phyloP scores from a whole-genome alignment of 1,140 invertebrate genomes.

The Dysdera silvatica region DNA sequence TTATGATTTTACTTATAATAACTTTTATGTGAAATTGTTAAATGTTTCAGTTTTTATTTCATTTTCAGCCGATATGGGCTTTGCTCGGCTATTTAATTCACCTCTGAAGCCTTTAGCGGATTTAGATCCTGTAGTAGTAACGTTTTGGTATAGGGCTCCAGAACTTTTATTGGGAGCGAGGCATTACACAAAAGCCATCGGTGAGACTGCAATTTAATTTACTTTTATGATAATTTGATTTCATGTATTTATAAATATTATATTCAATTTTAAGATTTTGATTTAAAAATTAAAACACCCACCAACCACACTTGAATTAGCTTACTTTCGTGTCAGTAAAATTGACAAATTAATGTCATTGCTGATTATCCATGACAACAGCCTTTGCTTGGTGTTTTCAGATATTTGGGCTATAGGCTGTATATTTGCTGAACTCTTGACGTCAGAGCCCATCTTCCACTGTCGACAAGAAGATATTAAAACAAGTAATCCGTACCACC shows the following conservation, averaged over 20 bases:
- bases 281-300: too few species aligned
- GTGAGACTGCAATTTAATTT: constrained; percentile 53
- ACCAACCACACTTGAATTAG: too few species aligned
- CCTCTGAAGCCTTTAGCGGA: constrained; percentile 95
- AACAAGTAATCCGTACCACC: constrained; percentile 99
- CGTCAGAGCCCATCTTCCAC: constrained; percentile 98
- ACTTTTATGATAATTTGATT: too few species aligned
- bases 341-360: too few species aligned
- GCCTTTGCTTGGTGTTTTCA: too few species aligned
- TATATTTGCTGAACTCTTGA: constrained; percentile 95
- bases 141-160: constrained; percentile 99
- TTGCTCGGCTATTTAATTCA: constrained; percentile 97
- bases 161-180: constrained; percentile 91
- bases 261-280: too few species aligned
- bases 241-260: too few species aligned
- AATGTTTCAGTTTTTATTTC: neutral
- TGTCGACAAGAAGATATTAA: constrained; percentile 99
- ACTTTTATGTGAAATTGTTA: neutral
- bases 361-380: too few species aligned
- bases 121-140: constrained; percentile 98
- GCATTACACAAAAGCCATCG: constrained; percentile 98
- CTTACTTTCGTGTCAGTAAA: too few species aligned
- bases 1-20: neutral
- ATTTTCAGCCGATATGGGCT: constrained; percentile 88
- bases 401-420: constrained; percentile 99